Base-by-base conservation (phyloP, 2,888 invertebrate genomes). In the Chironomus tentans region DNA sequence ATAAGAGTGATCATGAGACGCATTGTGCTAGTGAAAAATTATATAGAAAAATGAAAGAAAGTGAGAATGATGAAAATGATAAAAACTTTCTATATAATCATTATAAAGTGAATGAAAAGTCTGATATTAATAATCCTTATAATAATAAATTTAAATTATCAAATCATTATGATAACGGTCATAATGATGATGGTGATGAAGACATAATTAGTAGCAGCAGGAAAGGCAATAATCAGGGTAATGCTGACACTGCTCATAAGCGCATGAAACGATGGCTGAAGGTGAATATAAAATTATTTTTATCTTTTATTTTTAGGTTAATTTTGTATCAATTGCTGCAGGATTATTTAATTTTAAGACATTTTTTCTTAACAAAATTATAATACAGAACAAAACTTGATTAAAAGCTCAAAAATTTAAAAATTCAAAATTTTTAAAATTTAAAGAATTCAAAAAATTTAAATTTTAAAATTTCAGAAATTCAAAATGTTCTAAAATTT, bases 1-100 rank as follows among this genome's bases (percentile, higher is more conserved):
- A 38, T 38, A 18, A 90, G 90, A 81, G 87, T 89, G 80, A 78
- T 77, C 50, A 73, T 68, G 81, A 82, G 74, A 48, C 56, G 47
- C 83, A 84, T 78, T 84, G 84, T 79, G 84, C 84, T 77, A 84
- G 84, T 75, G 84, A 84, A 77, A 80, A 81, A 61, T 78, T 84
- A 68, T 79, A 82, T 24, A 80, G 80, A 77, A 81, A 80, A 78
- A 79, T 81, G 78, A 80, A 78, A 78, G 80, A 48, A 78, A 80
- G 79, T 79, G 79, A 80, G 70, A 75, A 76, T 46, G 70, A 50
- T 77, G 79, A 22, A 70, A 75, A 77, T 71, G 70, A 76, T 73
- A 38, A 69, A 61, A 28, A 10, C 15, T 24, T 24, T 7, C 46
- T 46, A 70, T 62, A 78, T 85, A 84, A 78, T 83, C n/a, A 50